phyloP scores from a whole-genome alignment of 2,113 vertebrate species.

The Procapra przewalskii region DNA sequence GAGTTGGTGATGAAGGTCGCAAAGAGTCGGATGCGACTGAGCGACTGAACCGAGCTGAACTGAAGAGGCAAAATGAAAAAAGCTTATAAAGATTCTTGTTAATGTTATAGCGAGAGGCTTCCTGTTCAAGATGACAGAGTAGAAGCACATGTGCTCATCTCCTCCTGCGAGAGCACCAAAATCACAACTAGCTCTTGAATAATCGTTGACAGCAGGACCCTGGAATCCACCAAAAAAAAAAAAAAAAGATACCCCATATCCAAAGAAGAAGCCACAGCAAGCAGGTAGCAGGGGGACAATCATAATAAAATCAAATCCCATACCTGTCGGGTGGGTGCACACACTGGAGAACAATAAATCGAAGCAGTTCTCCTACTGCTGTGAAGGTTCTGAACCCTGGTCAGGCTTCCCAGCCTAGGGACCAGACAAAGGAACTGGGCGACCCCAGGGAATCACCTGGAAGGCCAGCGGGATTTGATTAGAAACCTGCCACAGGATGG shows the following conservation, averaged over 20 bases:
- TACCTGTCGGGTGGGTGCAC: accelerated
- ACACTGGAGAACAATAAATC: neutral
- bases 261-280: neutral
- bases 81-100: neutral
- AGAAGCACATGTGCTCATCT: neutral
- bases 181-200: neutral
- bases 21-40: accelerated
- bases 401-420: neutral
- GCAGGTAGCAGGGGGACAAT: neutral
- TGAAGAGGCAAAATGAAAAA: neutral
- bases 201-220: neutral
- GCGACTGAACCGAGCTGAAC: too few relatives aligned
- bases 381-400: neutral
- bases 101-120: neutral
- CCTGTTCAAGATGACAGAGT: neutral
- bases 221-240: neutral
- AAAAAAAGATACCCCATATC: neutral
- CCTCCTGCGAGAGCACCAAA: neutral
- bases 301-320: neutral
- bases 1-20: too few relatives aligned
- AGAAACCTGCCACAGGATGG: neutral
- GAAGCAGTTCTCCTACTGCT: neutral
- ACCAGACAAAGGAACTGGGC: neutral
- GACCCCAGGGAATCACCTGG: neutral
- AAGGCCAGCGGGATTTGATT: neutral